A percentile compares a stretch with the other conserved stretches of the same genome.
These are phyloP conservation scores for Cetoscarus ocellatus DNA, from an alignment of 2,797 vertebrate genomes.

Conservation along the genomic window DNA sequence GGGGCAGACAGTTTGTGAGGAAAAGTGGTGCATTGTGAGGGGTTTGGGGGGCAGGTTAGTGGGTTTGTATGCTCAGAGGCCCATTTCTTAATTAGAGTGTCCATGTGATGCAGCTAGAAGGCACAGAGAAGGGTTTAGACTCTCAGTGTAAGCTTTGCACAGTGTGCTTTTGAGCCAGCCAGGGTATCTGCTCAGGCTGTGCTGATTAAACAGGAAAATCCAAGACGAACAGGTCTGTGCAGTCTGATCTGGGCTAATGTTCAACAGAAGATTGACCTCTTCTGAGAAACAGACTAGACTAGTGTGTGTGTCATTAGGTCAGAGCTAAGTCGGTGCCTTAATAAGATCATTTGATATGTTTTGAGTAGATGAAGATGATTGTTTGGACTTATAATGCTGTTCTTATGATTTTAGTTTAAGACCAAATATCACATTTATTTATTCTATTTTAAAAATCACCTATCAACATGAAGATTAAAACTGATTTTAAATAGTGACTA, in stretches of 20 bases:
- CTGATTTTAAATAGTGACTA: background rate
- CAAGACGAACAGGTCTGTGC: slow-evolving; percentile 45
- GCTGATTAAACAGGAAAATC: slow-evolving; percentile 45
- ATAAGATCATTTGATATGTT: background rate
- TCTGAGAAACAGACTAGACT: slow-evolving; percentile 15
- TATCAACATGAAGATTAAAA: background rate
- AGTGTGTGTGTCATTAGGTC: slow-evolving; percentile 8
- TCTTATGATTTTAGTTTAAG: background rate
- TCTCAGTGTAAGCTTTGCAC: slow-evolving; percentile 53
- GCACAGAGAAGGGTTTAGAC: slow-evolving; percentile 58
- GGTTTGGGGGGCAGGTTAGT: slow-evolving; percentile 43
- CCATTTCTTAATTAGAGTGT: slow-evolving; percentile 76
- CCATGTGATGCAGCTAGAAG: slow-evolving; percentile 64
- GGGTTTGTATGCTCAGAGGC: slow-evolving; percentile 60
- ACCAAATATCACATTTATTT: background rate
- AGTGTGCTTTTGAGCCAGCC: slow-evolving; percentile 17
- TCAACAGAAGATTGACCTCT: slow-evolving; percentile 50
- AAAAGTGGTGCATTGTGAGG: slow-evolving; percentile 37
- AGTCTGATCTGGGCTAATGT: slow-evolving; percentile 52
- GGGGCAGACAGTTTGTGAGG: slow-evolving; percentile 35
- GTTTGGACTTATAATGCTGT: background rate
- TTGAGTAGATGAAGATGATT: background rate
- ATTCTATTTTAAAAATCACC: background rate
- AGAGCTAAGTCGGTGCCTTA: slow-evolving; percentile 2
- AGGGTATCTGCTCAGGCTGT: slow-evolving; percentile 25